Evolutionary conservation across 2,888 invertebrate genomes (phyloP), one percentile per base, ranked within the genome.

Genomic region (Iphiclides podalirius): DNA sequence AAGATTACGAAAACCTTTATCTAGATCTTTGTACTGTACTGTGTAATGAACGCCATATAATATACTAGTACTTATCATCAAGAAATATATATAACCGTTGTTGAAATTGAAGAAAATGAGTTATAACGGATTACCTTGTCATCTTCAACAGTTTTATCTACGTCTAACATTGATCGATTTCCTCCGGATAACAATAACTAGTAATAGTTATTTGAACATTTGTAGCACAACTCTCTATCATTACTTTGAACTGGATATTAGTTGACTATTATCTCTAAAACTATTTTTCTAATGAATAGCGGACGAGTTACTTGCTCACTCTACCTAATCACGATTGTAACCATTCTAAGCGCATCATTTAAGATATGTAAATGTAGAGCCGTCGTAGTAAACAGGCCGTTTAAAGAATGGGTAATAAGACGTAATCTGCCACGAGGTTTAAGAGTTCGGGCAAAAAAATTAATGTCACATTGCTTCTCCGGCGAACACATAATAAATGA

Each of bases 61-160:
- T n/a, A n/a, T n/a, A n/a, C n/a, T n/a, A n/a, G n/a, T n/a, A n/a
- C n/a, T n/a, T n/a, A 35, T 26, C 16, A 36, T 37, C 37, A 35
- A 17, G 13, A 42, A 1, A 23, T 15, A 42, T 23, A 36, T 9
- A 33, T n/a, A 49, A 49, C 43, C n/a, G 40, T 45, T 36, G 20
- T 40, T 31, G 40, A 31, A 35, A 13, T 36, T 14, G 26, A 38
- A 36, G 40, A 40, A 35, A 50, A 50, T 45, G 40, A 39, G 50
- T 50, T 50, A 45, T 45, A 50, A 45, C 50, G 50, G 50, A 50
- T 50, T 39, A 50, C 15, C 40, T 36, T 50, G 50, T 50, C 50
- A 57, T 57, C 61, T 57, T 58, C 52, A 58, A 55, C 57, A 49
- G 34, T 47, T 47, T 51, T 52, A 55, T 55, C 55, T n/a, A n/a